A percentile compares a stretch with the other conserved stretches of the same genome.
Conservation (phyloP, 2,888 invertebrate genomes). For the Brenthis hecate region DNA sequence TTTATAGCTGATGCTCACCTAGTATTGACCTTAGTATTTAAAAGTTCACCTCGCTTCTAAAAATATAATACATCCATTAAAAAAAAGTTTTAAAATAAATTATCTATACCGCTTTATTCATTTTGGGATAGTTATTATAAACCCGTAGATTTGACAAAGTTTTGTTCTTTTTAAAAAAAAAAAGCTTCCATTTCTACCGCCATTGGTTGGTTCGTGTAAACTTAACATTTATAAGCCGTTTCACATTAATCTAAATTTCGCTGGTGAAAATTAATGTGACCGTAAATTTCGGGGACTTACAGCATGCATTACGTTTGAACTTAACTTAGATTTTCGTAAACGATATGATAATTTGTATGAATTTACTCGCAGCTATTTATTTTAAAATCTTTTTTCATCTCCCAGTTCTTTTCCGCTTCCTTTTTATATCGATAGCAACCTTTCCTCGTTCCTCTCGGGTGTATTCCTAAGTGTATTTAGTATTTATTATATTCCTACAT, state of each 20-base stretch:
- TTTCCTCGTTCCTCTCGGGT: too few relatives aligned
- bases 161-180: neutral
- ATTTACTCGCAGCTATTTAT: conserved; percentile 9
- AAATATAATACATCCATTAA: too few relatives aligned
- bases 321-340: conserved; percentile 32
- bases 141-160: too few relatives aligned
- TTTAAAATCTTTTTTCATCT: neutral
- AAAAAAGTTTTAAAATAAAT: too few relatives aligned
- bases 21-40: too few relatives aligned
- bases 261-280: conserved; percentile 34
- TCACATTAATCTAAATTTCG: conserved; percentile 39
- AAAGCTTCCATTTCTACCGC: neutral
- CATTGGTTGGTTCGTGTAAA: conserved; percentile 12
- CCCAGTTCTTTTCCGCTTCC: neutral
- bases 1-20: too few relatives aligned
- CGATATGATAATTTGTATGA: conserved; percentile 27
- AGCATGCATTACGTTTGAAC: conserved; percentile 20
- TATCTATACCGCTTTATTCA: too few relatives aligned
- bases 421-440: too few relatives aligned
- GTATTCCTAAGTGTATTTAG: too few relatives aligned
- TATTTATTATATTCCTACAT: neutral
- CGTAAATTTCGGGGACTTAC: conserved; percentile 34
- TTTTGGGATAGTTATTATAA: too few relatives aligned
- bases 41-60: too few relatives aligned
- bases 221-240: conserved; percentile 31